These are phyloP conservation scores for Myoxocephalus aenaeus DNA, from an alignment of 2,797 vertebrate species.

Conservation along the genomic window DNA sequence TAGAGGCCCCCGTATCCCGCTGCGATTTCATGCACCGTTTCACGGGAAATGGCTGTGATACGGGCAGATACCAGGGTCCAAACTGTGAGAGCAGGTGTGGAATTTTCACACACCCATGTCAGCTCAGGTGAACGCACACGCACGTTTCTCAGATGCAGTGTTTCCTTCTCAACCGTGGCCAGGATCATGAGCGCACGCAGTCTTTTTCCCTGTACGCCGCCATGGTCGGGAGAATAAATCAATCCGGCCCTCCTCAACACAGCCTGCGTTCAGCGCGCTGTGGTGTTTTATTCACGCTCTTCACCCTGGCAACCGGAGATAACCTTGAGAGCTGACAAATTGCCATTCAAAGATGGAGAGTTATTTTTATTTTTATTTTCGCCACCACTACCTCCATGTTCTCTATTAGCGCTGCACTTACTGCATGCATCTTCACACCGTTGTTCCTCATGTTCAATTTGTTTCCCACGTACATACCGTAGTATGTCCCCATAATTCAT, in stretches of 20 bases:
- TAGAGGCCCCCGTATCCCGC: not conserved
- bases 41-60: not conserved
- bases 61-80: constrained; percentile 6
- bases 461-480: not conserved
- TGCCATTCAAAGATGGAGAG: constrained; percentile 59
- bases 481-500: constrained; percentile 7
- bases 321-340: constrained; percentile 75
- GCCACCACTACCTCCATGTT: not conserved
- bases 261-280: constrained; percentile 36
- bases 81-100: constrained; percentile 26
- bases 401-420: not conserved
- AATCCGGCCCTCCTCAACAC: constrained; percentile 36
- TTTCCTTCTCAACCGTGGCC: not conserved
- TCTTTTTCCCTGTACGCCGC: not conserved
- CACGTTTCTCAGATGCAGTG: not conserved
- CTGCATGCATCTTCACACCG: not conserved
- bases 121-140: constrained; percentile 29
- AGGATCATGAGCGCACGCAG: not conserved
- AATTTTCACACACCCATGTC: constrained; percentile 8
- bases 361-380: constrained; percentile 18
- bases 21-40: constrained; percentile 39
- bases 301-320: constrained; percentile 71
- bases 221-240: constrained; percentile 42
- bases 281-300: constrained; percentile 55
- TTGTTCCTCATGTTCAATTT: not conserved